Base-by-base conservation (phyloP, 2,113 vertebrate genomes). In the Narcine bancroftii region DNA sequence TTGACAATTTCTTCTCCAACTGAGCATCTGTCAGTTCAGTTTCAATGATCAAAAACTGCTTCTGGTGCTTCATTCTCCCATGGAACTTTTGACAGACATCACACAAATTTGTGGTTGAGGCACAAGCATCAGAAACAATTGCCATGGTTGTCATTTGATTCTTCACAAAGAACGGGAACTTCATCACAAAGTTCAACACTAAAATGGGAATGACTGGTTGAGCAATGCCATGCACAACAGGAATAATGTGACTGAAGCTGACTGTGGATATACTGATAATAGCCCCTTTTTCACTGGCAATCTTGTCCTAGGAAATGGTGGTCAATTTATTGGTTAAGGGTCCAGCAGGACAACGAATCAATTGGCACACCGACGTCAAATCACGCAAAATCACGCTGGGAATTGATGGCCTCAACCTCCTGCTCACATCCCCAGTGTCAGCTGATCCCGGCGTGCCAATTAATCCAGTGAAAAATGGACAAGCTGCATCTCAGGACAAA, bases 41-140 rank as follows among this genome's bases (percentile, higher is more conserved):
- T 66, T 91, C 89, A 91, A 69, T 91, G 63, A 69, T 91, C 89
- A 91, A 91, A 91, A 47, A 66, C 65, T 47, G 39, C 71, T 91
- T 91, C 89, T 47, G 24, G 65, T 91, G 21, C 65, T 42, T 91
- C 89, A 47, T 65, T 39, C 60, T 91, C 63, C 63, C 26, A 42
- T 42, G 89, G 42, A 91, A 69, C 65, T 33, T 71, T 69, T 69
- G 89, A 91, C 89, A 71, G 89, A 91, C 66, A 66, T 66, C 39
- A 45, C 87, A 66, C 60, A 66, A 71, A 47, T 39, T 26, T 45
- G 2, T 66, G 65, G 65, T 71, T 91, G 89, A 53, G 1, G 26
- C 63, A 69, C 66, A 69, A 15, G 19, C 29, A 47, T 24, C 11
- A 71, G 63, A 91, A 91, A 45, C 89, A 91, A 69, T 71, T 63